Conservation (phyloP, 2,797 vertebrate genomes). For the Anomalospiza imberbis region DNA sequence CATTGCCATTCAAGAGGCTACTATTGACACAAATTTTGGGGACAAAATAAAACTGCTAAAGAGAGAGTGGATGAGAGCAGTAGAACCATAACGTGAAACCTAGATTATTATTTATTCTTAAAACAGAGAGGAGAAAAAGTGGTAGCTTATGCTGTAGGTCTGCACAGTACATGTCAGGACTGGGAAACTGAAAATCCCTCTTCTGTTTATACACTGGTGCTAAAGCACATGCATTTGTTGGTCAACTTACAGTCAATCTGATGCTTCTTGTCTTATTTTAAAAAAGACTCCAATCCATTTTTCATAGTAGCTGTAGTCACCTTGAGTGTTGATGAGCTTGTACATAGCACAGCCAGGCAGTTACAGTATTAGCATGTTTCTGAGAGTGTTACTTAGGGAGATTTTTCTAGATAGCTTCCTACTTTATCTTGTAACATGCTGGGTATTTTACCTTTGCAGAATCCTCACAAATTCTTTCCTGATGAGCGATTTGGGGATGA, state of each 20-base stretch:
- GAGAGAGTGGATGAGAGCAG: background rate
- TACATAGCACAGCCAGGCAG: background rate
- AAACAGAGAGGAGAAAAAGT: background rate
- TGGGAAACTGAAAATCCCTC: background rate
- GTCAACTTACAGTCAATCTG: background rate
- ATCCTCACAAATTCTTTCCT: conserved; percentile 98
- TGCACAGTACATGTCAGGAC: accelerated
- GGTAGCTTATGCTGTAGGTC: background rate
- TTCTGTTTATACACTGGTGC: background rate
- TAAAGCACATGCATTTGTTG: background rate
- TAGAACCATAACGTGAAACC: background rate
- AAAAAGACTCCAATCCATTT: background rate
- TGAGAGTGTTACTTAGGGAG: background rate
- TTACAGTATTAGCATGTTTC: background rate
- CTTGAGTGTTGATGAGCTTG: background rate
- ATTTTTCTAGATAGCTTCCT: background rate
- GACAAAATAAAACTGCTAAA: background rate
- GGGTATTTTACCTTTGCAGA: conserved; percentile 73
- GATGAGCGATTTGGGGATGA: conserved; percentile 97
- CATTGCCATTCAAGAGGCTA: background rate
- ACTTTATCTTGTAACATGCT: background rate
- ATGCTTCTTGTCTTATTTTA: background rate
- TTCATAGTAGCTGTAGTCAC: background rate
- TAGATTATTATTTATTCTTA: background rate
- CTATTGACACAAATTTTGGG: background rate